These are phyloP conservation scores for Xylophagus ater DNA, from an alignment of 2,888 invertebrate species.

Conservation along the genomic window DNA sequence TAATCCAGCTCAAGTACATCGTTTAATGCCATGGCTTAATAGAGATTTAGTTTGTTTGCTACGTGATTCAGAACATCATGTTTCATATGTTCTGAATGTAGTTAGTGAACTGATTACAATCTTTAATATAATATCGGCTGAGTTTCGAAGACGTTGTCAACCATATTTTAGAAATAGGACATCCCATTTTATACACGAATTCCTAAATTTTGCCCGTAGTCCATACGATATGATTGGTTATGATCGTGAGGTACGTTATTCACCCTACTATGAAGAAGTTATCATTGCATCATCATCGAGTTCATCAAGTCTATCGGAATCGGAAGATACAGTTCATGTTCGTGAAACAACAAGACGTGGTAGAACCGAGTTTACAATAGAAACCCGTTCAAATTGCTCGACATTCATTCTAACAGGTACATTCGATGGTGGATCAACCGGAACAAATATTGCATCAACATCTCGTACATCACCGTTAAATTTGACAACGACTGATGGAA, in stretches of 20 bases:
- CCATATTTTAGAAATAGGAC: conserved; percentile 61
- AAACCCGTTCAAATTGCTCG: conserved; percentile 13
- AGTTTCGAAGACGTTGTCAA: conserved; percentile 58
- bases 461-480: not conserved
- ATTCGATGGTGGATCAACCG: conserved; percentile 8
- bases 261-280: conserved; percentile 35
- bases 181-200: conserved; percentile 81
- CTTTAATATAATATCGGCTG: conserved; percentile 45
- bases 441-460: not conserved
- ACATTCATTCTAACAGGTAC: conserved; percentile 15
- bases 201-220: conserved; percentile 75
- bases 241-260: conserved; percentile 59
- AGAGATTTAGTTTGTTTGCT: conserved; percentile 66
- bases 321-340: conserved; percentile 15
- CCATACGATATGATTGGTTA: conserved; percentile 80
- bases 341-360: conserved; percentile 1
- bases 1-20: conserved; percentile 68
- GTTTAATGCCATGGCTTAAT: conserved; percentile 79
- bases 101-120: conserved; percentile 58
- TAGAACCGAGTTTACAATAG: conserved; percentile 15
- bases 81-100: conserved; percentile 54
- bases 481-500: not conserved
- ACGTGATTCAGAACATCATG: conserved; percentile 47
- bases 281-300: conserved; percentile 27
- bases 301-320: conserved; percentile 16